phyloP scores from a whole-genome alignment of 2,113 vertebrate species.

The Cyanistes caeruleus region DNA sequence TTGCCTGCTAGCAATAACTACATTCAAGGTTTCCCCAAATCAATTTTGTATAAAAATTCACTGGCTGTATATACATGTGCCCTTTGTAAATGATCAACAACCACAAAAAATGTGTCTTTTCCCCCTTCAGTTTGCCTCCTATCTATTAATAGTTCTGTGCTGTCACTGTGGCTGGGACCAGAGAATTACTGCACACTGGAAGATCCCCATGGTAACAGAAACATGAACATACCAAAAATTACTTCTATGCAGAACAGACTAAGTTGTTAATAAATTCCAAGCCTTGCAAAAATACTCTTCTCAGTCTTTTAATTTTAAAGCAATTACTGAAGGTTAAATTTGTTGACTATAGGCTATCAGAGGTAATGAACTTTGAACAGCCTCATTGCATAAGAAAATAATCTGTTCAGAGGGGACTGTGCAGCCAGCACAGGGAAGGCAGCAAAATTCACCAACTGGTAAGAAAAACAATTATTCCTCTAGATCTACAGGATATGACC shows the following conservation, averaged over 20 bases:
- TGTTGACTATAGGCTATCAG: not conserved
- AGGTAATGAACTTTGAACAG: not conserved
- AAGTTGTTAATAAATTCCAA: not conserved
- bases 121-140: not conserved
- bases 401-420: not conserved
- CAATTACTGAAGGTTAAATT: not conserved
- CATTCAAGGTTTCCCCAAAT: not conserved
- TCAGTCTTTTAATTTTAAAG: not conserved
- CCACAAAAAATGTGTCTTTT: not conserved
- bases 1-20: not conserved
- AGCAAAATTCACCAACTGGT: not conserved
- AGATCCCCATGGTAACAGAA: not conserved
- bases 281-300: not conserved
- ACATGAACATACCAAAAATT: not conserved
- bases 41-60: not conserved
- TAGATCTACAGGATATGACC: not conserved
- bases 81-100: not conserved
- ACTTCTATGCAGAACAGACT: not conserved
- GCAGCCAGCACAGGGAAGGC: fast-evolving
- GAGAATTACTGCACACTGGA: not conserved
- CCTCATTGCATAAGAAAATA: not conserved
- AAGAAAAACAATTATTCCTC: not conserved
- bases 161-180: not conserved
- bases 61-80: not conserved
- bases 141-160: not conserved